Evolutionary conservation across 2,888 invertebrate genomes (phyloP), one percentile per base, ranked within the genome.

Genomic region (Encarsia formosa): DNA sequence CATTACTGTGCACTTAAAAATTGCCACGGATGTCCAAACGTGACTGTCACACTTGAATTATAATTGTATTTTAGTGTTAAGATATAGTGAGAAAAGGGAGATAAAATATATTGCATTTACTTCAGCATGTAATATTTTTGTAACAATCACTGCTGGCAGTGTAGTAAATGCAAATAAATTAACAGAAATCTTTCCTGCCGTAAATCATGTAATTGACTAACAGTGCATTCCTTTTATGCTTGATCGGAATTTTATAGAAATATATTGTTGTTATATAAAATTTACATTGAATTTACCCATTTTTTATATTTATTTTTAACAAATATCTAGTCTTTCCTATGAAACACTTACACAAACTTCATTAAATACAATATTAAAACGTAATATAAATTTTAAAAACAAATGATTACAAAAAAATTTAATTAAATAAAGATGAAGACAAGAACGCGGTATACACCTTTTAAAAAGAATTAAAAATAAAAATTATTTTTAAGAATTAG

Each of bases 61-160:
- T 26, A 44, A 37, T 11, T 29, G n/a, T 31, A 34, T 24, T 15
- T 9, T 13, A 9, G 23, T 19, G 42, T 23, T 37, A 26, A 43
- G 35, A 13, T 5, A 22, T 15, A 26, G 13, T 34, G 5, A 9
- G 38, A 19, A 15, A 20, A 23, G 32, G 40, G 24, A 41, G 37
- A 37, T 6, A 39, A 42, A 20, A 45, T 44, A 49, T n/a, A 54
- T 37, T 58, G 61, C 59, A 63, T 64, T 65, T 64, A 60, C 49
- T 61, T 51, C 47, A 49, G 53, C 52, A 48, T 56, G 45, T 59
- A n/a, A n/a, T 62, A 65, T 66, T 64, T 65, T 63, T 51, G 26
- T 39, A 49, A 49, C 49, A 59, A 42, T 41, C 62, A 63, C 65
- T 66, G 67, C 66, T 51, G 67, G 65, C 67, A 63, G 66, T 66